phyloP scores from a whole-genome alignment of 2,888 invertebrate genomes.

The Eumerus sabulonum region DNA sequence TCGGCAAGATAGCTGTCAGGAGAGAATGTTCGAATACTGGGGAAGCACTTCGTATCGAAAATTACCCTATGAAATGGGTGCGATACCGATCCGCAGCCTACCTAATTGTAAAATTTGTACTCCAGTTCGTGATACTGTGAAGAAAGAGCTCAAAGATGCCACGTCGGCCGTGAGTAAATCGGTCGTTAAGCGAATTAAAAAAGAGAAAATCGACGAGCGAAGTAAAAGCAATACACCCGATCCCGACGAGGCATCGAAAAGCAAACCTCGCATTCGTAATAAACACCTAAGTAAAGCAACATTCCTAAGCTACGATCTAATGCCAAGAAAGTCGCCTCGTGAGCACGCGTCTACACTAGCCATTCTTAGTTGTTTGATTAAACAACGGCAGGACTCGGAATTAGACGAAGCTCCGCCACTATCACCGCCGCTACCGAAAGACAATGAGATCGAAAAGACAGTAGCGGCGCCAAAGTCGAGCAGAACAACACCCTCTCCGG shows the following conservation, averaged over 20 bases:
- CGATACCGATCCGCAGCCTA: constrained; percentile 82
- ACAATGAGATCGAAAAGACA: constrained; percentile 58
- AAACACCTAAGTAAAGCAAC: constrained; percentile 74
- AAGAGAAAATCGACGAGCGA: constrained; percentile 12
- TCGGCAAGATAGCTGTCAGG: constrained; percentile 86
- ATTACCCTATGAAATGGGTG: constrained; percentile 88
- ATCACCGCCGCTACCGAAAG: constrained; percentile 52
- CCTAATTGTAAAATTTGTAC: constrained; percentile 80
- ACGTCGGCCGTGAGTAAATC: constrained; percentile 68
- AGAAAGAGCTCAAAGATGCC: constrained; percentile 78
- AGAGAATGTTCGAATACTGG: constrained; percentile 81
- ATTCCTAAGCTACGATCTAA: constrained; percentile 73
- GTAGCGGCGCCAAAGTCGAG: constrained; percentile 15
- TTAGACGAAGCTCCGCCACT: constrained; percentile 72
- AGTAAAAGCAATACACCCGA: constrained; percentile 74
- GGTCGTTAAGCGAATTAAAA: constrained; percentile 50
- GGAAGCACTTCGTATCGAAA: constrained; percentile 77
- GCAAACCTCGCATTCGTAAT: constrained; percentile 72
- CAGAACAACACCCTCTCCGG: constrained; percentile 41
- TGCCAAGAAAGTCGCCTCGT: constrained; percentile 89
- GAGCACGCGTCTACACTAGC: constrained; percentile 94
- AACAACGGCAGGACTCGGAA: constrained; percentile 78
- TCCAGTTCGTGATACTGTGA: constrained; percentile 72
- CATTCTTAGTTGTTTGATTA: constrained; percentile 85
- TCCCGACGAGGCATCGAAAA: constrained; percentile 49